Percentiles rank a stretch among this genome's conserved stretches.
These are phyloP conservation scores for Ranitomeya imitator DNA, from an alignment of 2,113 vertebrate genomes.

Conservation along the genomic window DNA sequence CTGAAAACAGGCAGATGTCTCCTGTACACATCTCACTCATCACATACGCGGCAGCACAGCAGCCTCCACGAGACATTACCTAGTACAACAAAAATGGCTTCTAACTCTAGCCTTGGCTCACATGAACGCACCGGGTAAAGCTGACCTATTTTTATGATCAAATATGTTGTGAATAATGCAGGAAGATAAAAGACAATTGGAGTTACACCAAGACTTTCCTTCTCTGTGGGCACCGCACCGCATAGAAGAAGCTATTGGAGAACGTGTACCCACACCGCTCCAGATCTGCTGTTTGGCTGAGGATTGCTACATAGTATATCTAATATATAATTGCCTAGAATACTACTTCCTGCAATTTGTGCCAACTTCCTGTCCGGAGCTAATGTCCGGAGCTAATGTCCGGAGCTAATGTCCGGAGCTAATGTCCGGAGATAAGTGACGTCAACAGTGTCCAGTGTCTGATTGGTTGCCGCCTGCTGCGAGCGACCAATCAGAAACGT, in stretches of 20 bases:
- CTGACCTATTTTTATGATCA: neutral
- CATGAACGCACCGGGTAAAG: neutral
- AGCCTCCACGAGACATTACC: neutral
- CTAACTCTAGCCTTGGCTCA: neutral
- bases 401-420: too few species aligned
- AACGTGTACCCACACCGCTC: neutral
- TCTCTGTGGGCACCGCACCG: neutral
- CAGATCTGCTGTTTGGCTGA: neutral
- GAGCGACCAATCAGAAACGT: too few species aligned
- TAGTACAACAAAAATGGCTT: neutral
- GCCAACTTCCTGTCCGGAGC: too few species aligned
- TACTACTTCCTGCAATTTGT: too few species aligned
- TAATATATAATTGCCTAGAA: too few species aligned
- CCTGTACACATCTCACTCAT: neutral
- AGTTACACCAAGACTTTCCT: neutral
- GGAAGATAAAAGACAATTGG: neutral
- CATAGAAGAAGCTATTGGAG: neutral
- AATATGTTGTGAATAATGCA: neutral
- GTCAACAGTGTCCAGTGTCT: too few species aligned
- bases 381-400: too few species aligned
- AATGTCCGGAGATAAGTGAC: too few species aligned
- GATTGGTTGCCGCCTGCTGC: too few species aligned
- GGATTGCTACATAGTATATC: neutral
- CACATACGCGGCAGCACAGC: neutral
- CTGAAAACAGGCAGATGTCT: slow-evolving; percentile 26